Percentiles rank a stretch among this genome's conserved stretches.
Evolutionary conservation across 2,113 vertebrate genomes (phyloP).

Genomic region (Dicaeum eximium): DNA sequence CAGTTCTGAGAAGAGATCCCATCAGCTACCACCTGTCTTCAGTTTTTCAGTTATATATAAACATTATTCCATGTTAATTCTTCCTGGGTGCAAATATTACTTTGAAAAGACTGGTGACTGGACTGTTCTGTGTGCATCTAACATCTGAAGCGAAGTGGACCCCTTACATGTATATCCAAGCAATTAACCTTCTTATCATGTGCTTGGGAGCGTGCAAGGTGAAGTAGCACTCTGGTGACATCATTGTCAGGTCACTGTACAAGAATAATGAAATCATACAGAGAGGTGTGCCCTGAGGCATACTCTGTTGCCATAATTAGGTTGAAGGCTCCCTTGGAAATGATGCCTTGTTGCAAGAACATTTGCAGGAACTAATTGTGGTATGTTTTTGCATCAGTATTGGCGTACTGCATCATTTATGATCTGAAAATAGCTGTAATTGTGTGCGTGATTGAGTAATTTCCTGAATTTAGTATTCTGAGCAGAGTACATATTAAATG

Average conservation of each 20-base stretch:
- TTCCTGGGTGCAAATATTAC: constrained; percentile 34
- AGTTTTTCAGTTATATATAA: background rate
- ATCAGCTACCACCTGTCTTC: background rate
- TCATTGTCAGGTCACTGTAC: constrained; percentile 65
- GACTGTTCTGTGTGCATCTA: background rate
- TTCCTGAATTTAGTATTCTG: constrained; percentile 74
- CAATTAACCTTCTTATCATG: constrained; percentile 60
- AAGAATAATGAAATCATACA: constrained; percentile 70
- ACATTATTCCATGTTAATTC: background rate
- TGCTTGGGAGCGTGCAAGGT: constrained; percentile 39
- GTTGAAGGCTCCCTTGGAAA: constrained; percentile 73
- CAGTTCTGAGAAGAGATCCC: constrained; percentile 8
- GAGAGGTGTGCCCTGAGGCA: constrained; percentile 58
- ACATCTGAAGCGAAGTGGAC: constrained; percentile 1
- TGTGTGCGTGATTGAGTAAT: constrained; percentile 76
- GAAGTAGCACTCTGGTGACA: constrained; percentile 59
- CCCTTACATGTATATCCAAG: constrained; percentile 28
- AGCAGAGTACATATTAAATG: constrained; percentile 68
- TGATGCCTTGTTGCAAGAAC: constrained; percentile 57
- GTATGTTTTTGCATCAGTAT: constrained; percentile 73
- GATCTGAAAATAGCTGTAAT: constrained; percentile 76
- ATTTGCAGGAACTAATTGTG: constrained; percentile 75
- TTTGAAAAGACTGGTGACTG: background rate
- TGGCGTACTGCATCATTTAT: constrained; percentile 68
- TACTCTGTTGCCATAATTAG: constrained; percentile 72